Conservation (phyloP, 1,140 invertebrate species). For the Anastrepha obliqua region DNA sequence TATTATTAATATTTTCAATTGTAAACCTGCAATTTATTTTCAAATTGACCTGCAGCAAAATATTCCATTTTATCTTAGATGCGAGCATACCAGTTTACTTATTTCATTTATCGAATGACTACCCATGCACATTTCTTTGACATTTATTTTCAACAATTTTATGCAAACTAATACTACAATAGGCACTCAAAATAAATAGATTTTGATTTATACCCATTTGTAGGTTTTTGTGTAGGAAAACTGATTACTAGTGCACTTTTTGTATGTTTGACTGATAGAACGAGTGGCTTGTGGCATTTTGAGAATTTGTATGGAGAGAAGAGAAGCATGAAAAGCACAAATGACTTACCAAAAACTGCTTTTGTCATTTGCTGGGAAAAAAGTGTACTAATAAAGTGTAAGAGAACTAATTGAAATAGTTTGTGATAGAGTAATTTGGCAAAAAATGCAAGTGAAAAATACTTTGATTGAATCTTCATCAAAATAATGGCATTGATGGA, state of each 20-base stretch:
- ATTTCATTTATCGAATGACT: conserved; percentile 17
- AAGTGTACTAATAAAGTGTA: not conserved
- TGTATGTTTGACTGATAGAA: not conserved
- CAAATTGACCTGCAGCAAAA: conserved; percentile 48
- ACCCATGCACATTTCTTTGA: not conserved
- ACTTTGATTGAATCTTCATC: too few relatives aligned
- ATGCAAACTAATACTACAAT: too few relatives aligned
- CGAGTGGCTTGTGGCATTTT: not conserved
- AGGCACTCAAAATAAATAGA: not conserved
- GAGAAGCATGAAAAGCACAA: not conserved
- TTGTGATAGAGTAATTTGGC: not conserved
- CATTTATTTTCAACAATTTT: not conserved
- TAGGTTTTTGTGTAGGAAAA: not conserved
- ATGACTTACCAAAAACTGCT: not conserved
- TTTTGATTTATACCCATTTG: not conserved
- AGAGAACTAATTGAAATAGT: not conserved
- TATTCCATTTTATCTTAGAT: conserved; percentile 39
- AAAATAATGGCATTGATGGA: too few relatives aligned
- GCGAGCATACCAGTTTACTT: not conserved
- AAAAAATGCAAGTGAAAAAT: not conserved
- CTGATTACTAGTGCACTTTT: not conserved
- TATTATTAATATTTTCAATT: conserved; percentile 39
- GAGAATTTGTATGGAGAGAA: not conserved
- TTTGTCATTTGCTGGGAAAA: too few relatives aligned
- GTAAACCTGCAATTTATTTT: conserved; percentile 26